phyloP scores from a whole-genome alignment of 2,888 invertebrate genomes.

The Tribolium freemani region DNA sequence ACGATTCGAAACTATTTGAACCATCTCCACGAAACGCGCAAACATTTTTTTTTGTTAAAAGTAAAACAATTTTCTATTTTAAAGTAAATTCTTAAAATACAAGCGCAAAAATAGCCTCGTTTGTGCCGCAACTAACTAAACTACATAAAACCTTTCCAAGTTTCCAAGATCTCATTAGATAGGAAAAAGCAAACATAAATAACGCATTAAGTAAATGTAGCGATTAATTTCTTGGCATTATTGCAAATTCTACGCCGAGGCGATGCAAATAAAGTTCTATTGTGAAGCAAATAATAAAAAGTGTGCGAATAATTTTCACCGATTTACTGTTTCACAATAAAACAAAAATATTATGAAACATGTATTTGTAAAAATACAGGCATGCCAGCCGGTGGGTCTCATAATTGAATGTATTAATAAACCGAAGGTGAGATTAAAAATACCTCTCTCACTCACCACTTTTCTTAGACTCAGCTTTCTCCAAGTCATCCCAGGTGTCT shows the following conservation, averaged over 20 bases:
- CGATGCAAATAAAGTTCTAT: too few species aligned
- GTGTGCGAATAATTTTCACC: too few species aligned
- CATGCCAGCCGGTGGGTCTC: not conserved
- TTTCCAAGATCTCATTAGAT: constrained; percentile 4
- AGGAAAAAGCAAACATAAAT: constrained; percentile 3
- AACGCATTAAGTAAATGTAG: not conserved
- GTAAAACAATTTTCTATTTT: constrained; percentile 2
- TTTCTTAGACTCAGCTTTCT: constrained; percentile 45
- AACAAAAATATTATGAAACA: not conserved
- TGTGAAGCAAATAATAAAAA: too few species aligned
- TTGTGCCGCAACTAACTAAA: not conserved
- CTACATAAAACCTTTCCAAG: not conserved
- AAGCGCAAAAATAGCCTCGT: not conserved
- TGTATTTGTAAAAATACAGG: not conserved
- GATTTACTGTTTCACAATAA: not conserved
- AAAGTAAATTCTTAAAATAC: not conserved
- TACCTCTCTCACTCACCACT: constrained; percentile 21
- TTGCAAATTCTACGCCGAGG: not conserved
- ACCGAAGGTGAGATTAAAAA: not conserved
- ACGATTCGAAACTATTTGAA: not conserved
- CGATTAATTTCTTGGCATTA: constrained; percentile 5
- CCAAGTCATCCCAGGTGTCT: constrained; percentile 45
- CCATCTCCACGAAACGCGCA: not conserved
- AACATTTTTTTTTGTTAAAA: not conserved
- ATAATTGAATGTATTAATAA: constrained; percentile 4